A percentile compares a stretch with the other conserved stretches of the same genome.
These are phyloP conservation scores for Tenthredo mesomela DNA, from an alignment of 2,888 invertebrate species.

Conservation along the genomic window DNA sequence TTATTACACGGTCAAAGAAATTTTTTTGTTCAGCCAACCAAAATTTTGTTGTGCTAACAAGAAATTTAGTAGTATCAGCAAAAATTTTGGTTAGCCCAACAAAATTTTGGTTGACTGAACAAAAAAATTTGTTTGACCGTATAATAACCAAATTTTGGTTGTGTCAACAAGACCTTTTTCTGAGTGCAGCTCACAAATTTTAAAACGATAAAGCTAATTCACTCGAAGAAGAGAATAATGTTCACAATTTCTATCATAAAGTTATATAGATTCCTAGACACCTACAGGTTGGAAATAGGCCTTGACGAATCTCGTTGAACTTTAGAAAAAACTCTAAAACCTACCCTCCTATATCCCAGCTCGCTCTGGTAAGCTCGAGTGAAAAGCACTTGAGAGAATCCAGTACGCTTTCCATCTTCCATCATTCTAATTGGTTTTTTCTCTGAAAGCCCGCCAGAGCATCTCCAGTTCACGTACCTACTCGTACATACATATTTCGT, in stretches of 20 bases:
- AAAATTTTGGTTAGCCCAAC: too few relatives aligned
- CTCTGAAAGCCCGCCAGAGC: neutral
- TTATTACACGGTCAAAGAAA: too few relatives aligned
- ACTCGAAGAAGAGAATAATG: neutral
- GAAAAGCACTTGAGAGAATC: constrained; percentile 46
- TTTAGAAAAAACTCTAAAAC: neutral
- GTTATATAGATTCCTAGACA: neutral
- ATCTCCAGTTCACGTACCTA: constrained; percentile 11
- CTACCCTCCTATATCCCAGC: neutral
- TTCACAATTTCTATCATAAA: neutral
- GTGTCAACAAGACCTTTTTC: too few relatives aligned
- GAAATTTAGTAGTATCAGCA: too few relatives aligned
- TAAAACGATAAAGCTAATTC: neutral
- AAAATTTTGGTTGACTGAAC: too few relatives aligned
- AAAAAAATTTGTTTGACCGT: too few relatives aligned
- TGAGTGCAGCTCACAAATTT: neutral
- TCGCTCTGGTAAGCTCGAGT: constrained; percentile 29
- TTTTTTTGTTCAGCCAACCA: too few relatives aligned
- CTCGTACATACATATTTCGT: neutral
- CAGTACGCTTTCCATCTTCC: constrained; percentile 48
- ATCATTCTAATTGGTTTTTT: constrained; percentile 56
- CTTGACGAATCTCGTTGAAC: constrained; percentile 11
- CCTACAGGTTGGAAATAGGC: neutral
- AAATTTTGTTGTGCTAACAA: too few relatives aligned
- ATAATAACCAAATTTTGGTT: too few relatives aligned